Percentiles rank a stretch among this genome's conserved stretches.
Conservation (phyloP, 2,888 invertebrate species). For the Allophyes oxyacanthae region DNA sequence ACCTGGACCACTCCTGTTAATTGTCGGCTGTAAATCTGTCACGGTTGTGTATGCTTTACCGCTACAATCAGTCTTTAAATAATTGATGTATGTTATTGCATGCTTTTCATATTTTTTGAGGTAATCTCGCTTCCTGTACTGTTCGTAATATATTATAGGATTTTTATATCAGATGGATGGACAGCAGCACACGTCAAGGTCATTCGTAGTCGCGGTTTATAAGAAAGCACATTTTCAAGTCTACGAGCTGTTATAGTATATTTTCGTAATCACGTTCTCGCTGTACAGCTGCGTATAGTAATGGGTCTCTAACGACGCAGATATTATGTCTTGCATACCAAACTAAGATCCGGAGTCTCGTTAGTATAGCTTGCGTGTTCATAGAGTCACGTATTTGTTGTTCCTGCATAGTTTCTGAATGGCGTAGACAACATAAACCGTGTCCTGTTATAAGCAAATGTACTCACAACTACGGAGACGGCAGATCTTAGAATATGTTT, state of each 20-base stretch:
- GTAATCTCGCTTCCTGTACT: constrained; percentile 3
- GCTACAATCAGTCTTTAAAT: constrained; percentile 7
- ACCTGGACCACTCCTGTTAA: constrained; percentile 45
- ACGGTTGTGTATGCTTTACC: constrained; percentile 22
- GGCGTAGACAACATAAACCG: neutral
- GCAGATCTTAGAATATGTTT: too few relatives aligned
- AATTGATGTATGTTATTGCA: constrained; percentile 12
- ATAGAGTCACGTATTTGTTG: constrained; percentile 4
- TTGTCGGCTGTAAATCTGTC: constrained; percentile 56
- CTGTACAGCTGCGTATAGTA: too few relatives aligned
- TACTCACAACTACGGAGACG: neutral
- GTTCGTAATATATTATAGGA: neutral
- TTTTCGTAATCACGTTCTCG: too few relatives aligned
- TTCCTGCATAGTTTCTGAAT: constrained; percentile 4
- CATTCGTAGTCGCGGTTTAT: too few relatives aligned
- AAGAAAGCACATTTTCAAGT: too few relatives aligned
- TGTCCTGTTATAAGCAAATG: constrained; percentile 6
- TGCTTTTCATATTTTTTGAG: constrained; percentile 5
- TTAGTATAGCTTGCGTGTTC: neutral
- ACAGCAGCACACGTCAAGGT: too few relatives aligned
- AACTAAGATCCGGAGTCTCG: neutral
- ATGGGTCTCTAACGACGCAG: too few relatives aligned
- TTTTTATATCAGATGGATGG: neutral
- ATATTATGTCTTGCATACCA: too few relatives aligned
- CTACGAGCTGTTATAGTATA: too few relatives aligned